phyloP scores from a whole-genome alignment of 2,888 invertebrate genomes.

The Dynastes hyllus region DNA sequence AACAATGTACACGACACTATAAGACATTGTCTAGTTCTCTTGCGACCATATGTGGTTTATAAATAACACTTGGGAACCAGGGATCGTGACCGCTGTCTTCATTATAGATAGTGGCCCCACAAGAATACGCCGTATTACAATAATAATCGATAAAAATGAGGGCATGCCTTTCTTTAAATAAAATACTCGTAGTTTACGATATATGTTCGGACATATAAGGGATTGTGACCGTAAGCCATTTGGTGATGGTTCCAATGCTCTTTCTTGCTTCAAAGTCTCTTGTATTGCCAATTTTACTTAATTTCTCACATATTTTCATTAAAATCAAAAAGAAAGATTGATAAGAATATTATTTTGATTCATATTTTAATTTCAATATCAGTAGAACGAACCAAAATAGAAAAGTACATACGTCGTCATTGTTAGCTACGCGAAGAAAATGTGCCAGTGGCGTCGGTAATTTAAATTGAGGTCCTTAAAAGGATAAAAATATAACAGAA shows the following conservation, averaged over 20 bases:
- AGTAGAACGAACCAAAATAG: too few relatives aligned
- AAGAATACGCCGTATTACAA: slow-evolving; percentile 36
- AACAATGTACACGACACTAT: slow-evolving; percentile 60
- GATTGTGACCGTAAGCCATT: neutral
- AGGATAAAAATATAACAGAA: too few relatives aligned
- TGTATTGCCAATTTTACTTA: too few relatives aligned
- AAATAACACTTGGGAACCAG: slow-evolving; percentile 59
- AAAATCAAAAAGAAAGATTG: too few relatives aligned
- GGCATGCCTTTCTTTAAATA: slow-evolving; percentile 37
- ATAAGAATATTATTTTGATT: too few relatives aligned
- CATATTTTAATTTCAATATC: too few relatives aligned
- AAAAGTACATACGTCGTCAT: too few relatives aligned
- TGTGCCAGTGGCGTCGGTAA: too few relatives aligned
- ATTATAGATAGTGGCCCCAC: slow-evolving; percentile 55
- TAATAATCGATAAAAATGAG: slow-evolving; percentile 38
- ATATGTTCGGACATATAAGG: slow-evolving; percentile 3
- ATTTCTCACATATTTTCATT: too few relatives aligned
- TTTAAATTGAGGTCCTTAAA: too few relatives aligned
- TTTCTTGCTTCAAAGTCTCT: neutral
- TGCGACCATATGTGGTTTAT: slow-evolving; percentile 61
- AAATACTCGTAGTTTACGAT: slow-evolving; percentile 28
- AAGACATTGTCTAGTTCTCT: slow-evolving; percentile 58
- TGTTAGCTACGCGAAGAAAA: too few relatives aligned
- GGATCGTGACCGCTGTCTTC: slow-evolving; percentile 61
- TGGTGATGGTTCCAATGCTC: neutral